Base-by-base conservation (phyloP, 2,797 vertebrate species). In the Labeo calbasu region DNA sequence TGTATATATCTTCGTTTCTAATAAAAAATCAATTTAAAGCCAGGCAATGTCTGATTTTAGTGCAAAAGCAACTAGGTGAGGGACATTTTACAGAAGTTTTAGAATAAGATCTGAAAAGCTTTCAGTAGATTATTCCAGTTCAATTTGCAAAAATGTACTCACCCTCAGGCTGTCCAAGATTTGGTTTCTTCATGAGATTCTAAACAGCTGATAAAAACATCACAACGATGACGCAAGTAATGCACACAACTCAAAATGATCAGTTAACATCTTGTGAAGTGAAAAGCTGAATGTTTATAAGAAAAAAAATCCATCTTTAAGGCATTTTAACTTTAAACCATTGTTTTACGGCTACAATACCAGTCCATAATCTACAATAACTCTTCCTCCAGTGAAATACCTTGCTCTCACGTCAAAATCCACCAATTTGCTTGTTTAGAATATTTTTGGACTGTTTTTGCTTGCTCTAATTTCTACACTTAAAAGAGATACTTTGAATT, bases 31-130 rank as follows among this genome's bases (percentile, higher is more conserved):
- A 21, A 36, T 69, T 86, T 10, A n/a, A 76, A 78, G 11, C 13
- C 59, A 81, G 21, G 59, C 3, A 15, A 63, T 50, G 23, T 78
- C 23, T 36, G 48, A 79, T 79, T 68, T 68, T 43, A 77, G 13
- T 36, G 28, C 46, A 66, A 51, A 66, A 51, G 23, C 6, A 59
- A 17, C 32, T 43, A 43, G 1, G 73, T 17, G 61, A 28, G 14
- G 5, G 25, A 63, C 23, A 63, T 63, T 63, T 63, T 15, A 63
- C 2, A 63, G 23, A 63, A 28, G 59, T 15, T 63, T 63, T 63
- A 15, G 23, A 28, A 63, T 63, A 3, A 63, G 13, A 23, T 63
- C 59, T 63, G 25, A 28, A 63, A 61, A 15, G 13, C 25, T 28
- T 28, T 63, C 25, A 63, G 25, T 28, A 63, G 61, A 63, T 63